Base-by-base conservation (phyloP, 2,797 vertebrate species). In the Smutsia gigantea region DNA sequence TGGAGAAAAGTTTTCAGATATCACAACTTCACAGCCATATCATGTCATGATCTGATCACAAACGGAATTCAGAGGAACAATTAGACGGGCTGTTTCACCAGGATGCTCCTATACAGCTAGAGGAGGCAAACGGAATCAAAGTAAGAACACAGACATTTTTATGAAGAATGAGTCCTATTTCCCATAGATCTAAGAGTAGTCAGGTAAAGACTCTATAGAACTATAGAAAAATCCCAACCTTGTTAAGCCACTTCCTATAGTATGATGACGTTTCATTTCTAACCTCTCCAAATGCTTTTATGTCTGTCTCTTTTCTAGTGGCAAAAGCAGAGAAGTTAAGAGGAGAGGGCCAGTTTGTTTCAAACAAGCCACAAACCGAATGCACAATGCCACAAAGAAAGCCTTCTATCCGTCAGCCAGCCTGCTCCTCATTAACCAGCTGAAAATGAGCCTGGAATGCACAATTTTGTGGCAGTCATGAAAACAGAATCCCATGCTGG, bases 221-320 rank as follows among this genome's bases (percentile, higher is more conserved):
- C 63, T 11, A 69, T 8, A 74, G 53, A 34, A 75, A 90, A 95
- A 92, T 90, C 51, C 93, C 75, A 88, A 82, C 25, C 25, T 2
- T 49, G 51, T 59, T 49, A 93, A 94, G 75, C 61, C 68, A 49
- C 82, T 97, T 96, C 89, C 95, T 84, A 71, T 3, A 31, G 79
- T 92, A 97, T 96, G 90, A 92, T 15, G 75, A 94, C 63, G 15
- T 87, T 39, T 64, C 51, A 82, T 89, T 98, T 92, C 92, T 51
- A 97, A 63, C 15, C 27, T 92, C 94, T 89, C 37, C 51, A 57
- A 92, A 59, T 1, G 34, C 95, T 90, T 92, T 84, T 61, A 90
- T 15, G 93, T 87, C 87, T 79, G 27, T 66, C 66, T 77, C 74
- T 61, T 74, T 92, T 90, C 87, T 31, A 86, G 85, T 37, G 61